Evolutionary conservation across 2,113 vertebrate genomes (phyloP), one percentile per base, ranked within the genome.

Genomic region (Hucho hucho): DNA sequence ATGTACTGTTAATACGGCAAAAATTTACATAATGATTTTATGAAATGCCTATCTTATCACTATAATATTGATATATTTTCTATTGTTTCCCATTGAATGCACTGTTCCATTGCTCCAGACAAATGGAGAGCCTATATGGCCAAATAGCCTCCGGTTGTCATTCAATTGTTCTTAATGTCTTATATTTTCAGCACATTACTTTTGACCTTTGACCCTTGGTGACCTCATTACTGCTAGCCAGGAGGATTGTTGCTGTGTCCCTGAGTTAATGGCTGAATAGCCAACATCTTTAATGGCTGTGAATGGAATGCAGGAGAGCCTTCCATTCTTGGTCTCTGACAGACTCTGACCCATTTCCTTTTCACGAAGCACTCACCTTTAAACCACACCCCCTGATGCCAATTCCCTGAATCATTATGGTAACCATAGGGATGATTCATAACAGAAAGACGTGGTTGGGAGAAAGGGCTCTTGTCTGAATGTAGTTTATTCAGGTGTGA

Each of bases 401-500:
- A 63, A 72, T 68, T 67, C 49, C 29, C 70, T 85, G 68, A 80
- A 70, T 72, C 28, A 63, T 69, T 70, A 18, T 73, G 68, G 81
- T 91, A 75, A 76, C 87, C 74, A 81, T 24, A 28, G 75, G n/a
- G 58, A 88, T 29, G 26, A 43, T 64, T 53, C 46, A 75, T 77
- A 88, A 87, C 74, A 84, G 6, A 20, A 26, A 70, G 56, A 61
- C 59, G 14, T 74, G 46, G 22, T 61, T n/a, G n/a, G n/a, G n/a
- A n/a, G 6, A n/a, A 20, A 22, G n/a, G 58, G 58, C 16, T 24
- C 58, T 7, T 61, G 58, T n/a, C 20, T n/a, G n/a, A 61, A 22
- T 24, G 58, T 9, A 22, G 47, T 80, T 87, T 80, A 80, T 81
- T 86, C 80, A 80, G 76, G 84, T 87, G 79, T 79, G 72, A 75